A percentile compares a stretch with the other conserved stretches of the same genome.
These are phyloP conservation scores for Leptodactylus fallax DNA, from an alignment of 2,797 vertebrate genomes.

Conservation along the genomic window DNA sequence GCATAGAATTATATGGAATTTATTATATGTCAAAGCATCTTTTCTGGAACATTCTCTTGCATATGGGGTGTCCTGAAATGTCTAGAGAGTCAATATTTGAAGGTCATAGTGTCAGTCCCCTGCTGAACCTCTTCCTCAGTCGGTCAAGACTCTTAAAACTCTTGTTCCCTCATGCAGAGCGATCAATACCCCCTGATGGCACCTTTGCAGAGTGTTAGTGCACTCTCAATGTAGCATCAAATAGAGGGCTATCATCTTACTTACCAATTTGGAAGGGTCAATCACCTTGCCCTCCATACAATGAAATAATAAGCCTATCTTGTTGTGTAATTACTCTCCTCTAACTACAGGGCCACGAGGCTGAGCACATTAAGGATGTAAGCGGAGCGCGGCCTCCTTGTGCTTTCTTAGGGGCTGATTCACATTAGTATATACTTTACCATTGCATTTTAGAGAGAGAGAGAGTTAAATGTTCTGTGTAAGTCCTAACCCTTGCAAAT, in stretches of 20 bases:
- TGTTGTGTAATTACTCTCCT: conserved; percentile 33
- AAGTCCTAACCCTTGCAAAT: not conserved
- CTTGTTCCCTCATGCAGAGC: conserved; percentile 20
- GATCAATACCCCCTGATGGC: conserved; percentile 48
- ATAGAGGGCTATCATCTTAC: conserved; percentile 42
- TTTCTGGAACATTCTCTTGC: not conserved
- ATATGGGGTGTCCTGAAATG: conserved; percentile 15
- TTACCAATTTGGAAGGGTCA: conserved; percentile 49
- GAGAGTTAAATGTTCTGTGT: not conserved
- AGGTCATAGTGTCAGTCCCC: conserved; percentile 29
- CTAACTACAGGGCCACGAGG: not conserved
- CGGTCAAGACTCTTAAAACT: not conserved
- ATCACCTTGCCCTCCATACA: conserved; percentile 20
- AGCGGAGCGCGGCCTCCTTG: not conserved
- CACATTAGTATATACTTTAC: not conserved
- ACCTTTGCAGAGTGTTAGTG: conserved; percentile 33
- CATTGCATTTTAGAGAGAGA: not conserved
- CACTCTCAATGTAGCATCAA: conserved; percentile 34
- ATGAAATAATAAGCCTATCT: conserved; percentile 23
- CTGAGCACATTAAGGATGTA: not conserved
- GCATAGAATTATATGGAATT: not conserved
- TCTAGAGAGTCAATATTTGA: not conserved
- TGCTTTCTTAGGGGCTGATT: not conserved
- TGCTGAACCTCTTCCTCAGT: conserved; percentile 13
- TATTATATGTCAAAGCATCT: too few species aligned